Evolutionary conservation across 2,888 invertebrate species (phyloP).

Genomic region (Sminthurinus aureus): DNA sequence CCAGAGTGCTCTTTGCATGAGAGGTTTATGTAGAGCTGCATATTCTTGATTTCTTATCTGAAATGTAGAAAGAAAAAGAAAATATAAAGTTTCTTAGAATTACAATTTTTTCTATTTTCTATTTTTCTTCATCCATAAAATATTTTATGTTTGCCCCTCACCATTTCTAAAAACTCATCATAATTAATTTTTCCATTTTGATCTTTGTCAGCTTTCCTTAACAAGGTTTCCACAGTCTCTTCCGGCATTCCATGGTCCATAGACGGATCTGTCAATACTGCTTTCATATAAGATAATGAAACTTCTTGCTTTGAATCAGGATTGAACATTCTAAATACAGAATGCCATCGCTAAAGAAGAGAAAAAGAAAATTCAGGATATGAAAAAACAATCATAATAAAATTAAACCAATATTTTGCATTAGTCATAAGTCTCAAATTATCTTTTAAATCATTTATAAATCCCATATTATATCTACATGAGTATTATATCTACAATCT

Average conservation of each 20-base stretch:
- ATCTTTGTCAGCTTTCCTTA: constrained; percentile 63
- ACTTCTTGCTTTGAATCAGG: constrained; percentile 50
- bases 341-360: constrained; percentile 46
- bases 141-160: constrained; percentile 37
- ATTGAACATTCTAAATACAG: constrained; percentile 47
- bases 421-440: background rate
- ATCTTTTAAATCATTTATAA: constrained; percentile 3
- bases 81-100: background rate
- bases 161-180: constrained; percentile 81
- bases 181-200: constrained; percentile 84
- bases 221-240: constrained; percentile 60
- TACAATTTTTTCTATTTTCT: background rate
- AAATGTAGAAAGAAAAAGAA: constrained; percentile 5
- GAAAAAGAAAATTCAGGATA: background rate
- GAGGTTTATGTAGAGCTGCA: constrained; percentile 60
- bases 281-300: constrained; percentile 11
- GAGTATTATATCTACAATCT: no score
- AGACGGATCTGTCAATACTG: background rate
- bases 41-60: constrained; percentile 51
- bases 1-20: constrained; percentile 60
- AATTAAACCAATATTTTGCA: no score
- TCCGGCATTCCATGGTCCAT: constrained; percentile 56
- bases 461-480: no score
- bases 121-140: background rate
- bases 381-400: constrained; percentile 17